These are phyloP conservation scores for Acromyrmex echinatior DNA, from an alignment of 1,140 invertebrate genomes.

Conservation along the genomic window DNA sequence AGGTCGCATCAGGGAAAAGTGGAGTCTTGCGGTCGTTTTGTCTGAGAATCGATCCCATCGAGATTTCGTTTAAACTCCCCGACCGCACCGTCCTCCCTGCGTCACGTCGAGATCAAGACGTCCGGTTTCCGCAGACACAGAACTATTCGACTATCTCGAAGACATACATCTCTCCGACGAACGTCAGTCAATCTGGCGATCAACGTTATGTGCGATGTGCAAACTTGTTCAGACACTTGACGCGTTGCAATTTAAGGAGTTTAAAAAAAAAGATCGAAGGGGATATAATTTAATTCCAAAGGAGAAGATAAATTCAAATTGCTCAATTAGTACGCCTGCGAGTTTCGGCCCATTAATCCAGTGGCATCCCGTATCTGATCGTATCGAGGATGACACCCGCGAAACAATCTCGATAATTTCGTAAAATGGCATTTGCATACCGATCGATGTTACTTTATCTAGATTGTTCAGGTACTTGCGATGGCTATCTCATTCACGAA, in stretches of 20 bases:
- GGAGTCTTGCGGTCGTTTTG: slow-evolving; percentile 72
- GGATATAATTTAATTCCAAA: slow-evolving; percentile 31
- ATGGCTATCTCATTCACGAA: slow-evolving; percentile 27
- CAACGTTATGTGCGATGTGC: not conserved
- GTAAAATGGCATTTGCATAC: slow-evolving; percentile 45
- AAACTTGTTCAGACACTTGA: not conserved
- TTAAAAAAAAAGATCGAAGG: not conserved
- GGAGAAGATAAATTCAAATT: slow-evolving; percentile 9
- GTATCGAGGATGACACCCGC: slow-evolving; percentile 25
- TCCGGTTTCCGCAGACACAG: not conserved
- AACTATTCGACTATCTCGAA: slow-evolving; percentile 1
- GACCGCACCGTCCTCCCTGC: slow-evolving; percentile 38
- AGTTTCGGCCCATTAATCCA: slow-evolving; percentile 22
- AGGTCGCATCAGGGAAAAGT: slow-evolving; percentile 78
- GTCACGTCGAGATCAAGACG: slow-evolving; percentile 45
- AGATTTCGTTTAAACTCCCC: slow-evolving; percentile 73
- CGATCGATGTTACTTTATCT: slow-evolving; percentile 16
- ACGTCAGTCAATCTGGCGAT: not conserved
- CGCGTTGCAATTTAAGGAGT: not conserved
- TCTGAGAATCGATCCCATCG: slow-evolving; percentile 67
- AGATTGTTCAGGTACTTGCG: slow-evolving; percentile 21
- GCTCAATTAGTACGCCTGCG: slow-evolving; percentile 22
- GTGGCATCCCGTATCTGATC: slow-evolving; percentile 7
- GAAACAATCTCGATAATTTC: slow-evolving; percentile 30
- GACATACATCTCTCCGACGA: not conserved